A percentile compares a stretch with the other conserved stretches of the same genome.
These are phyloP conservation scores for Ctenodactylus gundi DNA, from an alignment of 2,113 vertebrate genomes.

Conservation along the genomic window DNA sequence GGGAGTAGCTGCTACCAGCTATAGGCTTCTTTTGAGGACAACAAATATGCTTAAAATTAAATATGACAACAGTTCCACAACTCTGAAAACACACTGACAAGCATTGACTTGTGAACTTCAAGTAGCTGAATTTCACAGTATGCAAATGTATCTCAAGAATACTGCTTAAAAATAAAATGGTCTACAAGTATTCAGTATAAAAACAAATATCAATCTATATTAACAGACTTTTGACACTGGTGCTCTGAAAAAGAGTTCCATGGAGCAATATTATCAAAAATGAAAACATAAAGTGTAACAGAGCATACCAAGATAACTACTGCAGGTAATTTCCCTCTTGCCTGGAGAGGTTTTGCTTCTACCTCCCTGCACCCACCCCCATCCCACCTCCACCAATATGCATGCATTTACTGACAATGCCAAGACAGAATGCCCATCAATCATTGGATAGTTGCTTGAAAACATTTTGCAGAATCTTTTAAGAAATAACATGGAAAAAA, in stretches of 20 bases:
- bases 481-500: background rate
- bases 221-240: background rate
- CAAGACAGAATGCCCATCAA: background rate
- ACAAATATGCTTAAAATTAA: background rate
- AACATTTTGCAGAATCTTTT: background rate
- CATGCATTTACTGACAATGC: background rate
- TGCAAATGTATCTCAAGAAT: background rate
- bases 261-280: background rate
- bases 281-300: background rate
- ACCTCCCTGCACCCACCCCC: background rate
- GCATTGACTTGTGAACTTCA: background rate
- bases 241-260: background rate
- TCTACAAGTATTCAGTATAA: background rate
- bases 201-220: background rate
- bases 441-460: background rate
- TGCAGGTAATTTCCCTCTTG: background rate
- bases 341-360: background rate
- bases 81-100: constrained; percentile 1
- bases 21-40: background rate
- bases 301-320: background rate
- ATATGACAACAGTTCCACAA: background rate
- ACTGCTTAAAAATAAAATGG: background rate
- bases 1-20: background rate
- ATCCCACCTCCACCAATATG: background rate
- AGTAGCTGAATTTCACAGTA: background rate